phyloP scores from a whole-genome alignment of 2,888 invertebrate genomes.

The Pardosa pseudoannulata region DNA sequence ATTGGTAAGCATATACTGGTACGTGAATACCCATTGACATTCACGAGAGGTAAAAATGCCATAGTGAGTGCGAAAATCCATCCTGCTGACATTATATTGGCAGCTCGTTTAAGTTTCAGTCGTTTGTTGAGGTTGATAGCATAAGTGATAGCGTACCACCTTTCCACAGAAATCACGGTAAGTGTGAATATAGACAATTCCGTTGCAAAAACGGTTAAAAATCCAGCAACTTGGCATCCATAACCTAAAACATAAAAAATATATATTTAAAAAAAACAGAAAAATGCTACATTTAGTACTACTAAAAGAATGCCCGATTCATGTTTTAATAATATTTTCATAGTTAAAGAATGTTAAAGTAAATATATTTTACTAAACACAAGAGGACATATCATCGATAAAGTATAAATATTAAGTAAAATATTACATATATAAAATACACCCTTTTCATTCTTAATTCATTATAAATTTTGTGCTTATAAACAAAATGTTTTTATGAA shows the following conservation, averaged over 20 bases:
- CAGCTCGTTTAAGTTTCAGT: conserved; percentile 85
- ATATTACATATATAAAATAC: too few species aligned
- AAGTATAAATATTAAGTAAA: too few species aligned
- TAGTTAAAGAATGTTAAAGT: too few species aligned
- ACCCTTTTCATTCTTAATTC: too few species aligned
- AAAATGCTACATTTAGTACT: too few species aligned
- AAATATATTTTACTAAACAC: too few species aligned
- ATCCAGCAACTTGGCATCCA: conserved; percentile 91
- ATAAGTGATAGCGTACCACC: conserved; percentile 85
- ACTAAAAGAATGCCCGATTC: too few species aligned
- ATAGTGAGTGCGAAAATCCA: conserved; percentile 88
- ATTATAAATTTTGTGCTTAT: too few species aligned
- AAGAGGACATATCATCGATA: too few species aligned
- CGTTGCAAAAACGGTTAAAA: conserved; percentile 90
- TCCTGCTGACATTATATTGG: conserved; percentile 85
- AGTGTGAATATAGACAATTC: conserved; percentile 92
- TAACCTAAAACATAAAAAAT: conserved; percentile 76
- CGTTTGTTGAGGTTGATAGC: conserved; percentile 89
- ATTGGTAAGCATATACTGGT: conserved; percentile 94
- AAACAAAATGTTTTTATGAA: too few species aligned
- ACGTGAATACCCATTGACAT: conserved; percentile 91
- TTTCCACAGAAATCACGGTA: conserved; percentile 89
- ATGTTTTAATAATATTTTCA: too few species aligned
- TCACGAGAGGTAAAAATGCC: conserved; percentile 88
- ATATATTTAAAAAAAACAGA: too few species aligned